These are phyloP conservation scores for Nasua narica DNA, from an alignment of 2,797 vertebrate genomes.

Conservation along the genomic window DNA sequence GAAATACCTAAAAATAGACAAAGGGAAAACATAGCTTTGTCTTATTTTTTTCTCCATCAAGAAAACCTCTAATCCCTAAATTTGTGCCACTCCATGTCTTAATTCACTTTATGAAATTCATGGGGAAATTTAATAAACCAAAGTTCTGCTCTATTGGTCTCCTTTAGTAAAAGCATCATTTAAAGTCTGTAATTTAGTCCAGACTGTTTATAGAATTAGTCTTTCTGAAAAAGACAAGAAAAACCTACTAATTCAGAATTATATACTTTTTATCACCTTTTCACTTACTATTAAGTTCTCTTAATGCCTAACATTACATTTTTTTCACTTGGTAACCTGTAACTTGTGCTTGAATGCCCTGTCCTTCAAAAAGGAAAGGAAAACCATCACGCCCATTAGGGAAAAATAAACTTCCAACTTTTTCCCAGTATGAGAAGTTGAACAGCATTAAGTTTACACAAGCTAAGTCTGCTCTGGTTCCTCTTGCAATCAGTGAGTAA, in stretches of 20 bases:
- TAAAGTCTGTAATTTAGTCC: conserved; percentile 11
- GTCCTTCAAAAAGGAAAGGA: background rate
- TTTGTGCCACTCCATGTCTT: background rate
- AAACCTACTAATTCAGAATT: background rate
- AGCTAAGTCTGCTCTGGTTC: background rate
- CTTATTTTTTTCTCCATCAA: background rate
- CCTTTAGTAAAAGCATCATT: background rate
- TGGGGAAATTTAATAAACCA: background rate
- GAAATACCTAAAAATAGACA: background rate
- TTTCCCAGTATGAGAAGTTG: background rate
- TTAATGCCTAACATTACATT: background rate
- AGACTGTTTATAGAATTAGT: background rate
- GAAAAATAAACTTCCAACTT: background rate
- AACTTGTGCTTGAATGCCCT: background rate
- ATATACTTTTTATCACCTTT: background rate
- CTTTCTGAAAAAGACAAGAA: background rate
- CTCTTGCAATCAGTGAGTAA: background rate
- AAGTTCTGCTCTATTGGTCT: background rate
- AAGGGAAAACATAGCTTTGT: background rate
- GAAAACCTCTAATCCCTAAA: background rate
- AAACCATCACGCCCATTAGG: background rate
- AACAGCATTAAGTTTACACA: background rate
- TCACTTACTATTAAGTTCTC: conserved; percentile 7
- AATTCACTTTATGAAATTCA: background rate
- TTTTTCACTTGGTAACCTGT: background rate